A percentile compares a stretch with the other conserved stretches of the same genome.
Conservation (phyloP, 2,888 invertebrate species). For the Dryocosmus kuriphilus region DNA sequence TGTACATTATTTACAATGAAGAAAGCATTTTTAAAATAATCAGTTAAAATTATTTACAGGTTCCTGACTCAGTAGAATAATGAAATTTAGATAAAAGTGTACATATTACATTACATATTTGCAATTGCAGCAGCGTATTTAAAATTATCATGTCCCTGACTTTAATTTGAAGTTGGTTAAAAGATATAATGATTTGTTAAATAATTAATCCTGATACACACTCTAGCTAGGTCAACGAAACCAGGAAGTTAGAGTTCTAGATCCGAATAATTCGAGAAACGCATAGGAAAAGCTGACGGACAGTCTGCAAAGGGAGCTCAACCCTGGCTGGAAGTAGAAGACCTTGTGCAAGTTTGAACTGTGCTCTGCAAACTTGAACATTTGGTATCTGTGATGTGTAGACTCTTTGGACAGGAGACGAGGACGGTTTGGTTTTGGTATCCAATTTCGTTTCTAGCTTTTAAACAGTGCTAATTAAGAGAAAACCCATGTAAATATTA, state of each 20-base stretch:
- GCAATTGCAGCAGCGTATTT: background rate
- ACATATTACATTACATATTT: background rate
- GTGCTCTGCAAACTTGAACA: constrained; percentile 37
- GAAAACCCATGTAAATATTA: constrained; percentile 11
- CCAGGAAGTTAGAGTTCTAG: constrained; percentile 3
- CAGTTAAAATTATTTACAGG: too few relatives aligned
- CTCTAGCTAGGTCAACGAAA: background rate
- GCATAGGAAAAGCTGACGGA: constrained; percentile 14
- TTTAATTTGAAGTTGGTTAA: background rate
- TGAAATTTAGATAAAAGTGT: too few relatives aligned
- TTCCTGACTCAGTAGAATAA: too few relatives aligned
- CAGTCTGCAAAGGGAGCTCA: constrained; percentile 13
- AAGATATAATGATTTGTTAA: background rate
- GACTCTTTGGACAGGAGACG: constrained; percentile 17
- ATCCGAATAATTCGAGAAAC: constrained; percentile 16
- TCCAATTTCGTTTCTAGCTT: constrained; percentile 4
- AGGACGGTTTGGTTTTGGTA: constrained; percentile 20
- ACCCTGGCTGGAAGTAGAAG: constrained; percentile 13
- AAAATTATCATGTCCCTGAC: background rate
- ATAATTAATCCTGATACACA: background rate
- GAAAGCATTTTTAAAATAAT: too few relatives aligned
- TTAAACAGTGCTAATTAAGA: constrained; percentile 34
- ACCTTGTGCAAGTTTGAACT: constrained; percentile 38
- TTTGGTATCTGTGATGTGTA: constrained; percentile 19
- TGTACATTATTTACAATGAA: too few relatives aligned